Percentiles rank a stretch among this genome's conserved stretches.
phyloP scores from a whole-genome alignment of 2,888 invertebrate genomes.

The Epirrhoe tristata region DNA sequence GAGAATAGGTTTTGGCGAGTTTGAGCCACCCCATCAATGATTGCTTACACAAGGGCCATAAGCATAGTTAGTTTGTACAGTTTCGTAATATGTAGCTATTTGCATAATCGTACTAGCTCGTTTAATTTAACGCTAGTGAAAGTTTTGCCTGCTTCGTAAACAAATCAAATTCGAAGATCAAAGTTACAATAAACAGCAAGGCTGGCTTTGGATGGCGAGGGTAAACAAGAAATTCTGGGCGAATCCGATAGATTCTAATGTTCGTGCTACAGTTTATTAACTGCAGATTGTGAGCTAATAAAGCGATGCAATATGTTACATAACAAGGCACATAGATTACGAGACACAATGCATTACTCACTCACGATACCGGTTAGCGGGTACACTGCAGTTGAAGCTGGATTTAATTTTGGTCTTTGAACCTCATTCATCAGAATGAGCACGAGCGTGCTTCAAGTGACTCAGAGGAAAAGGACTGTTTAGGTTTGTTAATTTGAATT shows the following conservation, averaged over 20 bases:
- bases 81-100: conserved; percentile 22
- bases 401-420: conserved; percentile 66
- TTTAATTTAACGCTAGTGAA: conserved; percentile 12
- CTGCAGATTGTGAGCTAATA: conserved; percentile 29
- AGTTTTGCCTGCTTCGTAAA: conserved; percentile 7
- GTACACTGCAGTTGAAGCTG: conserved; percentile 68
- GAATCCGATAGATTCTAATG: conserved; percentile 10
- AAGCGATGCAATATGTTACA: conserved; percentile 39
- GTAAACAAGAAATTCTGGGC: conserved; percentile 7
- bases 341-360: conserved; percentile 56
- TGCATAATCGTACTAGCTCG: conserved; percentile 21
- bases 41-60: conserved; percentile 33
- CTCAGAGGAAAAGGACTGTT: conserved; percentile 76
- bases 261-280: conserved; percentile 23
- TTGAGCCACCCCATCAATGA: conserved; percentile 30
- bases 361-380: conserved; percentile 58
- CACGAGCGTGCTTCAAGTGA: conserved; percentile 53
- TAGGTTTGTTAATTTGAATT: conserved; percentile 67
- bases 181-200: conserved; percentile 1
- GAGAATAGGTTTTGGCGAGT: conserved; percentile 34
- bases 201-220: conserved; percentile 1
- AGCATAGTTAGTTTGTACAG: conserved; percentile 20
- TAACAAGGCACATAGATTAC: conserved; percentile 42
- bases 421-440: conserved; percentile 57
- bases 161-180: conserved; percentile 10